Evolutionary conservation across 2,888 invertebrate species (phyloP).

Genomic region (Neria commutata): DNA sequence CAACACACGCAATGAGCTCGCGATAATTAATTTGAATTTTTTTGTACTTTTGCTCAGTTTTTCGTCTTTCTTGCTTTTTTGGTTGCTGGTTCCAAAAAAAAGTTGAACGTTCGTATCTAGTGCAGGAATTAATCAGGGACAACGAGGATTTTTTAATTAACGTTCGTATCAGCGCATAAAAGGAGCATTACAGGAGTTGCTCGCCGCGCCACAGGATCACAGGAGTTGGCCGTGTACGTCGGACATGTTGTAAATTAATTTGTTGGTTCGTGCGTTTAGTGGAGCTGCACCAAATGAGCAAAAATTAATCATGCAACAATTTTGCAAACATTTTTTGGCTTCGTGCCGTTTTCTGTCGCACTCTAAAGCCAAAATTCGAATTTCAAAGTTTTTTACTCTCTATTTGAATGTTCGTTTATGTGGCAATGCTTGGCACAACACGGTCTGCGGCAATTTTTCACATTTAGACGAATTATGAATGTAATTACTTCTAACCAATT

Average conservation of each 20-base stretch:
- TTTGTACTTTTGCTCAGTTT: background rate
- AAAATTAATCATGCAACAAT: slow-evolving; percentile 11
- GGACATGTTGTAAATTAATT: slow-evolving; percentile 1
- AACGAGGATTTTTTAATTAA: slow-evolving; percentile 11
- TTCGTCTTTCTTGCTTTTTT: background rate
- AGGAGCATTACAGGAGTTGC: background rate
- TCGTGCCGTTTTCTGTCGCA: no score
- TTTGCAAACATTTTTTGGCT: background rate
- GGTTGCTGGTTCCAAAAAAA: background rate
- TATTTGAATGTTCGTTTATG: no score
- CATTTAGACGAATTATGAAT: no score
- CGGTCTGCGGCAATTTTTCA: no score
- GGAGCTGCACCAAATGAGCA: slow-evolving; percentile 6
- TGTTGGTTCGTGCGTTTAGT: background rate
- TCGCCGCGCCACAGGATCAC: background rate
- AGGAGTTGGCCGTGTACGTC: background rate
- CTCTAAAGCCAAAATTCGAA: no score
- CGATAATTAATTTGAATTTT: slow-evolving; percentile 19
- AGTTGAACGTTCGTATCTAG: background rate
- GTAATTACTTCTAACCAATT: no score
- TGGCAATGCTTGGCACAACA: no score
- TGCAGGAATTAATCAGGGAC: slow-evolving; percentile 8
- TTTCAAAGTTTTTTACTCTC: no score
- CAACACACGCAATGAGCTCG: slow-evolving; percentile 2
- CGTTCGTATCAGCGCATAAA: background rate